These are phyloP conservation scores for Elymnias hypermnestra DNA, from an alignment of 1,140 invertebrate genomes.

Conservation along the genomic window DNA sequence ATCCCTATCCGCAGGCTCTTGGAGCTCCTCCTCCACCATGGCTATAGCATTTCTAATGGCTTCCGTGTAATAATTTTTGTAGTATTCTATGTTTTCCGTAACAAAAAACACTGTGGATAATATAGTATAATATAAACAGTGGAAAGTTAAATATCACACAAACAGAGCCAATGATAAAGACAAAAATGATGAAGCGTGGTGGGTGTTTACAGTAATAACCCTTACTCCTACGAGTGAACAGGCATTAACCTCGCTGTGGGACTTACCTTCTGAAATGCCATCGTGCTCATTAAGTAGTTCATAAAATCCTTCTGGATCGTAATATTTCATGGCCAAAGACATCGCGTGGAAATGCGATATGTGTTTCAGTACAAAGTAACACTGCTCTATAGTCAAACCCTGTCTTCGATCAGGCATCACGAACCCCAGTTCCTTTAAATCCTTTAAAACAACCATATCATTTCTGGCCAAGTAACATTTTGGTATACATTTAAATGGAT, in stretches of 20 bases:
- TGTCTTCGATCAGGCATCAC: constrained; percentile 81
- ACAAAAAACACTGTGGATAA: constrained; percentile 77
- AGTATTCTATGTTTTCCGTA: constrained; percentile 81
- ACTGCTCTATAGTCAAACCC: constrained; percentile 78
- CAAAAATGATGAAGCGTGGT: no score
- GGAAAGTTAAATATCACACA: no score
- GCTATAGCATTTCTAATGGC: constrained; percentile 80
- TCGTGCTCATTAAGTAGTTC: constrained; percentile 75
- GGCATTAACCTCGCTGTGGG: no score
- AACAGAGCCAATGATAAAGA: no score
- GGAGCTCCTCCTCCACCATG: constrained; percentile 80
- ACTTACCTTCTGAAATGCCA: constrained; percentile 66
- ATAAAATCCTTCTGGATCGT: constrained; percentile 79
- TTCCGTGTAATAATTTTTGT: constrained; percentile 81
- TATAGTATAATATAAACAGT: neutral
- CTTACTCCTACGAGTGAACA: no score
- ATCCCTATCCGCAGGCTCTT: constrained; percentile 64
- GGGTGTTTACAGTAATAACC: no score
- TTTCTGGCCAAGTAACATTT: constrained; percentile 80
- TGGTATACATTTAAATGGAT: constrained; percentile 79
- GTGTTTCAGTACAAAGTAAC: constrained; percentile 78
- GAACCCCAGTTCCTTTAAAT: constrained; percentile 77
- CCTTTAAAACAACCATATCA: constrained; percentile 81
- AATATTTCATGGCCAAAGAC: constrained; percentile 79
- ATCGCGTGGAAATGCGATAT: constrained; percentile 82